Conservation (phyloP, 35 echinoderm and acorn worm species). For the Acanthaster planci region DNA sequence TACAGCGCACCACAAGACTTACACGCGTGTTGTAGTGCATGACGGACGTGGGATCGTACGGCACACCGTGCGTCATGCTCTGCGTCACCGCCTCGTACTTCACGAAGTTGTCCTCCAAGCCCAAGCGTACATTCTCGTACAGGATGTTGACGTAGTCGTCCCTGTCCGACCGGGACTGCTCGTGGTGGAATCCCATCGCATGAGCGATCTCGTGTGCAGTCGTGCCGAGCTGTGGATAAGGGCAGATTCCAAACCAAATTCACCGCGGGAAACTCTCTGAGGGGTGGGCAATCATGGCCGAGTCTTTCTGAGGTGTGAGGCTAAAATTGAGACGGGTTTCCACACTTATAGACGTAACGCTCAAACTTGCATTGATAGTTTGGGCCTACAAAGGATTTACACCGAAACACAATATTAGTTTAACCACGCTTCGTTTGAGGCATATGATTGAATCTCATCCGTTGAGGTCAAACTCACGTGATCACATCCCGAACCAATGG, state of each 20-base stretch:
- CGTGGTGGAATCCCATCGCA: conserved; percentile 63
- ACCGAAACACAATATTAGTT: too few relatives aligned
- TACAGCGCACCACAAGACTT: conserved; percentile 29
- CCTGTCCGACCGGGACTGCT: conserved; percentile 59
- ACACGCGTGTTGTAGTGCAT: conserved; percentile 77
- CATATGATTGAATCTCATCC: too few relatives aligned
- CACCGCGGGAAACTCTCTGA: neutral
- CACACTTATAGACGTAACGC: neutral
- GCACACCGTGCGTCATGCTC: conserved; percentile 37
- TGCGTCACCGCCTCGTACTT: neutral
- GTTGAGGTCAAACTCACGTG: conserved; percentile 36
- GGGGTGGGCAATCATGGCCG: neutral
- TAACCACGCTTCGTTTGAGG: too few relatives aligned
- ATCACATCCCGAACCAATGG: conserved; percentile 44
- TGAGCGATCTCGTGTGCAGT: conserved; percentile 63
- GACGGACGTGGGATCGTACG: conserved; percentile 67
- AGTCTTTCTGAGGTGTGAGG: neutral
- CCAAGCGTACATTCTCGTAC: conserved; percentile 26
- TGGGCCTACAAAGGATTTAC: too few relatives aligned
- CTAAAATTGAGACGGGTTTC: neutral
- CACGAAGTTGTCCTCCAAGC: conserved; percentile 30
- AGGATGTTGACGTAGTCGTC: conserved; percentile 46
- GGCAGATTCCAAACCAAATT: neutral
- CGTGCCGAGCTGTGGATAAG: conserved; percentile 35
- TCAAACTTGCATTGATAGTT: too few relatives aligned